A percentile compares a stretch with the other conserved stretches of the same genome.
Evolutionary conservation across 2,113 vertebrate genomes (phyloP).

Genomic region (Solea senegalensis): DNA sequence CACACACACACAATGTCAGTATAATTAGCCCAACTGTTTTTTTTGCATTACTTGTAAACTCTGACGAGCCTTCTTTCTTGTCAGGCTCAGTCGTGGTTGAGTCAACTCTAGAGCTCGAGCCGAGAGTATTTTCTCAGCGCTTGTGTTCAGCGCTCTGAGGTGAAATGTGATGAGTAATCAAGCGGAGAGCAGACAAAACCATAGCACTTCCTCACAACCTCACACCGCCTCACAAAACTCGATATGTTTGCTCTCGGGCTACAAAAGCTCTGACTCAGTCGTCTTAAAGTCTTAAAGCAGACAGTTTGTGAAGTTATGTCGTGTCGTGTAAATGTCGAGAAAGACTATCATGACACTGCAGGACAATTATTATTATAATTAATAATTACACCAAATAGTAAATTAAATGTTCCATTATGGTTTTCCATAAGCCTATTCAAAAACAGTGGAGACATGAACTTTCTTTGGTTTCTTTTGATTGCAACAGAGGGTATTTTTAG

Average conservation of each 20-base stretch:
- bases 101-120: constrained; percentile 58
- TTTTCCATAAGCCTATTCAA: no score
- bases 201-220: constrained; percentile 53
- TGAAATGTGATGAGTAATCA: constrained; percentile 78
- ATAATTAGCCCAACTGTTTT: not conserved
- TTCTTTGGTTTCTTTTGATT: no score
- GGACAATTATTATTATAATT: not conserved
- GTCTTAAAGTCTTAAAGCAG: no score
- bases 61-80: constrained; percentile 35
- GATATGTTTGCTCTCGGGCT: not conserved
- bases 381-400: no score
- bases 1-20: no score
- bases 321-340: not conserved
- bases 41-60: constrained; percentile 54
- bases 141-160: constrained; percentile 51
- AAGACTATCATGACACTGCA: not conserved
- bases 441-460: no score
- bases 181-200: constrained; percentile 35
- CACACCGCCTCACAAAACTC: constrained; percentile 11
- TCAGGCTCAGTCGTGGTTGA: constrained; percentile 45
- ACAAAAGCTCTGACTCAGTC: constrained; percentile 5
- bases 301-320: no score
- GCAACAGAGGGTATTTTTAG: no score
- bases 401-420: no score
- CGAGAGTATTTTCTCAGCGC: constrained; percentile 45